Conservation (phyloP, 2,888 invertebrate genomes). For the Linnaemya vulpina region DNA sequence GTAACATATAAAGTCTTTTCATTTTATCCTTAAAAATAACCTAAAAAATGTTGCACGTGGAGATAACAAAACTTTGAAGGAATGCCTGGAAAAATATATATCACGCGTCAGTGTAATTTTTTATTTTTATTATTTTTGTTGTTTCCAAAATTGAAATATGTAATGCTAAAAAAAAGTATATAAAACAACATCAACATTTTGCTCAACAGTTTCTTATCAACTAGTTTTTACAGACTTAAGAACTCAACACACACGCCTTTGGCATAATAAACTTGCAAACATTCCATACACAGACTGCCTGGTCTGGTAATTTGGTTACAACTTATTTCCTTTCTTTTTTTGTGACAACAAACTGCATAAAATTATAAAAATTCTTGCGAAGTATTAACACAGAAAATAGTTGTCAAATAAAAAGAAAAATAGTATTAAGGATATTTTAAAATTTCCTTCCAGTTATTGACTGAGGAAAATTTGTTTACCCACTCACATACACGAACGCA, state of each 20-base stretch:
- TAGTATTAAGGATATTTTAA: conserved; percentile 2
- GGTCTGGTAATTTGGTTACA: background rate
- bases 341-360: background rate
- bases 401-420: background rate
- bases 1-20: too few species aligned
- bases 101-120: too few species aligned
- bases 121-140: too few species aligned
- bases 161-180: too few species aligned
- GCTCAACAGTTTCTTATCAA: too few species aligned
- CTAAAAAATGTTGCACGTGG: too few species aligned
- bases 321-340: conserved; percentile 1
- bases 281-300: background rate
- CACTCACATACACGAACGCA: conserved; percentile 10
- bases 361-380: conserved; percentile 3
- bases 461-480: conserved; percentile 12
- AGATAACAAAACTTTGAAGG: too few species aligned
- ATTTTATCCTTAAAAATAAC: too few species aligned
- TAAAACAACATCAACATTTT: too few species aligned
- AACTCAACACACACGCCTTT: background rate
- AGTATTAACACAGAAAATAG: conserved; percentile 1
- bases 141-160: too few species aligned
- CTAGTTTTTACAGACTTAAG: background rate
- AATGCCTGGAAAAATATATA: too few species aligned
- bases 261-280: conserved; percentile 10
- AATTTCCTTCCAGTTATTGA: conserved; percentile 35